Conservation (phyloP, 2,113 vertebrate species). For the Chloroceryle aenea region DNA sequence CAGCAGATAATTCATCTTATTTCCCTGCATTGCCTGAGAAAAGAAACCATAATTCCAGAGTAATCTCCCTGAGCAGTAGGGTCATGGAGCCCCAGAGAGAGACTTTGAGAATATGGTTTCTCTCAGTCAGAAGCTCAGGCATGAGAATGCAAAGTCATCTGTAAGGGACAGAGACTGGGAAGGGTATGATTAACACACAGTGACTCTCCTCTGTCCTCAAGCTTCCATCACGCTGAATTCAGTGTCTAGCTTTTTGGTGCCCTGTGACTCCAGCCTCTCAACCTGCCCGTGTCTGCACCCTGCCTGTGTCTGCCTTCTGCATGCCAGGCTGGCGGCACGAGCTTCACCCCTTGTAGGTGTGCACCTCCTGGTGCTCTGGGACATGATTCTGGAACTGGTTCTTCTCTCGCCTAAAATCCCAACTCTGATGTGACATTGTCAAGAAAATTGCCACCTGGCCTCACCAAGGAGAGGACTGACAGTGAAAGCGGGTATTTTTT, state of each 20-base stretch:
- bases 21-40: neutral
- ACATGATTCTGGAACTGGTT: neutral
- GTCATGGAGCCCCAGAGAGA: neutral
- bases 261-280: neutral
- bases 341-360: neutral
- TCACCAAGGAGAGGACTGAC: neutral
- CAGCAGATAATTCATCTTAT: constrained; percentile 17
- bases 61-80: neutral
- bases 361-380: neutral
- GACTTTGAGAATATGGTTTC: neutral
- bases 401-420: neutral
- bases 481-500: neutral
- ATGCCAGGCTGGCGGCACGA: neutral
- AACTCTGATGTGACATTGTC: neutral
- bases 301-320: neutral
- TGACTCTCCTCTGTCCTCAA: neutral
- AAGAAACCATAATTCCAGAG: neutral
- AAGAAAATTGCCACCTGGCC: neutral
- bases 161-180: neutral
- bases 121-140: neutral
- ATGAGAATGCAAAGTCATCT: neutral
- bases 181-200: neutral
- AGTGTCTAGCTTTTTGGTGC: neutral
- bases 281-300: neutral
- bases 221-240: neutral